phyloP scores from a whole-genome alignment of 2,113 vertebrate genomes.

The Onychorhynchus coronatus region DNA sequence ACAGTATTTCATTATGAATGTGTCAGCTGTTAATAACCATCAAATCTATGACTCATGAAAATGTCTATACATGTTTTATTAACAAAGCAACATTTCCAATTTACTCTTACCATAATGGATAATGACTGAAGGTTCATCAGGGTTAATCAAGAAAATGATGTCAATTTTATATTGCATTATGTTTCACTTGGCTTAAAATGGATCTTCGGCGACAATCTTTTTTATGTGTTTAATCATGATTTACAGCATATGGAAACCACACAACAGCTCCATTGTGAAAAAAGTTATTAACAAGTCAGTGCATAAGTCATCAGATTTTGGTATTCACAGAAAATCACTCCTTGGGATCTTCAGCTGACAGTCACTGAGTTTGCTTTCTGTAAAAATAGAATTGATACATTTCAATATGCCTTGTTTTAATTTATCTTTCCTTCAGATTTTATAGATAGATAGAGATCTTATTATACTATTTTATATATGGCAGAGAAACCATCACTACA shows the following conservation, averaged over 20 bases:
- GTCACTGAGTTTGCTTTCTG: not conserved
- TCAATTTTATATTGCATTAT: constrained; percentile 57
- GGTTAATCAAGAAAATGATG: constrained; percentile 70
- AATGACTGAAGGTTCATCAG: constrained; percentile 67
- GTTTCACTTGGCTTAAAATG: constrained; percentile 62
- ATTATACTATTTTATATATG: not conserved
- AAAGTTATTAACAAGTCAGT: constrained; percentile 13
- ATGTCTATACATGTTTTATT: constrained; percentile 53
- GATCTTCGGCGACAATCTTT: constrained; percentile 22
- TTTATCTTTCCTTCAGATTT: not conserved
- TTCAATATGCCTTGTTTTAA: constrained; percentile 22
- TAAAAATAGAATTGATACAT: not conserved
- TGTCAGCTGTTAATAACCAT: constrained; percentile 61
- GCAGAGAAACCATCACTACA: not conserved
- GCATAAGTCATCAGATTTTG: constrained; percentile 40
- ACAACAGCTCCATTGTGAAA: constrained; percentile 10
- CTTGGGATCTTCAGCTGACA: not conserved
- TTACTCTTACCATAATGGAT: constrained; percentile 59
- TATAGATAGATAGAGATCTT: not conserved
- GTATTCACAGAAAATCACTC: constrained; percentile 9
- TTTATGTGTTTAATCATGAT: constrained; percentile 55
- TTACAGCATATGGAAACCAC: constrained; percentile 38
- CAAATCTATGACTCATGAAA: constrained; percentile 68
- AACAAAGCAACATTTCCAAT: constrained; percentile 70
- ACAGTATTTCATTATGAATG: constrained; percentile 62